Evolutionary conservation across 1,140 invertebrate species (phyloP).

Genomic region (Capitella teleta): DNA sequence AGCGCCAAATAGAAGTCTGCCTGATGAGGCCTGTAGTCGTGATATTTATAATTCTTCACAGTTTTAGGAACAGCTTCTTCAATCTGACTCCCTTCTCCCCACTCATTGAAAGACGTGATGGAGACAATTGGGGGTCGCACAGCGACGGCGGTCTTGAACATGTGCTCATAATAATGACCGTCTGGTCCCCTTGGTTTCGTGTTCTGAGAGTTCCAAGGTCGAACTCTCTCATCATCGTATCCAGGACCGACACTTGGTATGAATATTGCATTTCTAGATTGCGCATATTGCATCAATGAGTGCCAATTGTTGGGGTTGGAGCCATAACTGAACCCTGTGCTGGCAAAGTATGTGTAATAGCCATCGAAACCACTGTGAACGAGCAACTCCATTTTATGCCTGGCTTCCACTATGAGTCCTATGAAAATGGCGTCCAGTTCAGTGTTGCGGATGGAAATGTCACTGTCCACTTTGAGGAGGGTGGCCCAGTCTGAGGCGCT

Average conservation of each 20-base stretch:
- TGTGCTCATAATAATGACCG: conserved; percentile 41
- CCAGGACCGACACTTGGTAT: conserved; percentile 46
- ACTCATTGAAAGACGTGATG: conserved; percentile 48
- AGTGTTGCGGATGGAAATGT: conserved; percentile 33
- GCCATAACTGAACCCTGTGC: conserved; percentile 43
- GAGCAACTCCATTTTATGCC: conserved; percentile 27
- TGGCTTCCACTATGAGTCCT: conserved; percentile 38
- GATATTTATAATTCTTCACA: conserved; percentile 25
- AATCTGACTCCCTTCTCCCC: conserved; percentile 49
- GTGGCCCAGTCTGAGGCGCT: conserved; percentile 30
- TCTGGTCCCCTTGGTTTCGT: conserved; percentile 32
- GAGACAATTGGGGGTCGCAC: conserved; percentile 33
- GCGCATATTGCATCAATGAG: conserved; percentile 29
- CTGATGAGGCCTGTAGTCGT: conserved; percentile 26
- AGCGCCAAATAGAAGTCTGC: conserved; percentile 35
- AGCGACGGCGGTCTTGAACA: conserved; percentile 36
- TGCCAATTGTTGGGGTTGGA: conserved; percentile 42
- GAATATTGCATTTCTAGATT: conserved; percentile 36
- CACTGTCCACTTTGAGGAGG: conserved; percentile 27
- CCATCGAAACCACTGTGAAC: conserved; percentile 43
- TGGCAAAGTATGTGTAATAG: conserved; percentile 48
- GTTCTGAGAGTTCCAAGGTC: conserved; percentile 45
- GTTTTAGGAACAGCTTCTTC: conserved; percentile 40
- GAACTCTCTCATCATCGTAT: conserved; percentile 43
- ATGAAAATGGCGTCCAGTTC: conserved; percentile 44